A percentile compares a stretch with the other conserved stretches of the same genome.
These are phyloP conservation scores for Pinctada fucata DNA, from an alignment of 2,888 invertebrate species.

Conservation along the genomic window DNA sequence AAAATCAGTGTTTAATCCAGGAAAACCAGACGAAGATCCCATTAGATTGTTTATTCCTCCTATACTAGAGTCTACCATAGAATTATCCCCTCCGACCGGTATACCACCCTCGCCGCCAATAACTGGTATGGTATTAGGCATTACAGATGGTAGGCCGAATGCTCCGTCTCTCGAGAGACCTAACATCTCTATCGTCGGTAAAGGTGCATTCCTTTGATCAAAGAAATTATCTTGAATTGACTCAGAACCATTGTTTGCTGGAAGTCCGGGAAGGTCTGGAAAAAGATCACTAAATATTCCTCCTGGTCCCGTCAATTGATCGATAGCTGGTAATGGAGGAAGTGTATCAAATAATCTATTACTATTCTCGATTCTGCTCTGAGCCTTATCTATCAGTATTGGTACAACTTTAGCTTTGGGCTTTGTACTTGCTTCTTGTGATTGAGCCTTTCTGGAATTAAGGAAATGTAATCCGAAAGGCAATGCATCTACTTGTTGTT, in stretches of 20 bases:
- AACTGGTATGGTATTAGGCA: too few relatives aligned
- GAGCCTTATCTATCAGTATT: background rate
- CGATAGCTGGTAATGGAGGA: background rate
- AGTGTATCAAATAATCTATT: background rate
- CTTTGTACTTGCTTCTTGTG: background rate
- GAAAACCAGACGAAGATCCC: background rate
- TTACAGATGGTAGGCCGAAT: too few relatives aligned
- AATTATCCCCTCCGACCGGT: too few relatives aligned
- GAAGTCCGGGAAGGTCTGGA: background rate
- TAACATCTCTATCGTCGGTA: background rate
- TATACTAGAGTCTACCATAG: too few relatives aligned
- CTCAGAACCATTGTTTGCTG: background rate
- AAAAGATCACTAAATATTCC: background rate
- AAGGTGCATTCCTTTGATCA: background rate
- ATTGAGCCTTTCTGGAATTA: background rate
- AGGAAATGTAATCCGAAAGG: background rate
- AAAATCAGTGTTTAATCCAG: background rate
- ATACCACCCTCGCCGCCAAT: too few relatives aligned
- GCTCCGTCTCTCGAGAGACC: background rate
- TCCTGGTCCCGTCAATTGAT: background rate
- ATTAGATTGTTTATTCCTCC: too few relatives aligned
- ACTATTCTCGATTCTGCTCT: background rate
- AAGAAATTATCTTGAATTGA: background rate
- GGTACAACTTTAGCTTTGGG: background rate
- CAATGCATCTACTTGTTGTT: background rate